Conservation (phyloP, 2,888 invertebrate species). For the Hyposoter dolosus region DNA sequence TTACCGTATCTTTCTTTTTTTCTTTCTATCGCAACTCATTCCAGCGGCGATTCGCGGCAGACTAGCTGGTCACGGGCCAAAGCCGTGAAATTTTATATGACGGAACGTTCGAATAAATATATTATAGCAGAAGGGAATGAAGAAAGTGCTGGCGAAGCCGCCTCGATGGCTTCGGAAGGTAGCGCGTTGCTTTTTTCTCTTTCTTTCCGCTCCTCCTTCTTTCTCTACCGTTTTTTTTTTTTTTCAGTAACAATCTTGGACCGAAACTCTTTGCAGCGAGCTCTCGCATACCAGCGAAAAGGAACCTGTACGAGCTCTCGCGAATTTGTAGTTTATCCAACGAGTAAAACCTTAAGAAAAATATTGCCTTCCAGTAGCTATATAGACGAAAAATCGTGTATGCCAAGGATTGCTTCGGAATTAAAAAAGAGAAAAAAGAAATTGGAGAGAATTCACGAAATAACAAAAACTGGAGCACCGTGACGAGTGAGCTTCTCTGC, state of each 20-base stretch:
- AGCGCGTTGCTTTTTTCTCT: slow-evolving; percentile 34
- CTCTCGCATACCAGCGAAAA: slow-evolving; percentile 6
- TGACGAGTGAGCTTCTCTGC: slow-evolving; percentile 57
- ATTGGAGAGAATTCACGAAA: slow-evolving; percentile 4
- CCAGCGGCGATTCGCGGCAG: slow-evolving; percentile 37
- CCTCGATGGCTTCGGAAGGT: slow-evolving; percentile 50
- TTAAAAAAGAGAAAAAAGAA: slow-evolving; percentile 4
- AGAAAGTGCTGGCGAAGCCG: slow-evolving; percentile 64
- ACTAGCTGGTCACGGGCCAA: slow-evolving; percentile 65
- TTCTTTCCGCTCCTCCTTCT: neutral
- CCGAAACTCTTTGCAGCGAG: slow-evolving; percentile 13
- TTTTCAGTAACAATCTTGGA: neutral
- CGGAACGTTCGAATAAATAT: slow-evolving; percentile 64
- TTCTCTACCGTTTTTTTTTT: neutral
- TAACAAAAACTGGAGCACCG: slow-evolving; percentile 37
- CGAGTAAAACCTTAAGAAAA: slow-evolving; percentile 38
- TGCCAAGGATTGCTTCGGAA: slow-evolving; percentile 6
- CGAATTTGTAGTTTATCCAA: slow-evolving; percentile 40
- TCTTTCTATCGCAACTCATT: slow-evolving; percentile 50
- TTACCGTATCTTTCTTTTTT: neutral
- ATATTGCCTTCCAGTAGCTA: slow-evolving; percentile 28
- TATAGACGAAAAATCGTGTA: slow-evolving; percentile 4
- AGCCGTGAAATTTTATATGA: slow-evolving; percentile 68
- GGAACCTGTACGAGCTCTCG: slow-evolving; percentile 13
- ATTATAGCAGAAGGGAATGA: slow-evolving; percentile 57